These are phyloP conservation scores for Acinonyx jubatus DNA, from an alignment of 2,113 vertebrate species.

Conservation along the genomic window DNA sequence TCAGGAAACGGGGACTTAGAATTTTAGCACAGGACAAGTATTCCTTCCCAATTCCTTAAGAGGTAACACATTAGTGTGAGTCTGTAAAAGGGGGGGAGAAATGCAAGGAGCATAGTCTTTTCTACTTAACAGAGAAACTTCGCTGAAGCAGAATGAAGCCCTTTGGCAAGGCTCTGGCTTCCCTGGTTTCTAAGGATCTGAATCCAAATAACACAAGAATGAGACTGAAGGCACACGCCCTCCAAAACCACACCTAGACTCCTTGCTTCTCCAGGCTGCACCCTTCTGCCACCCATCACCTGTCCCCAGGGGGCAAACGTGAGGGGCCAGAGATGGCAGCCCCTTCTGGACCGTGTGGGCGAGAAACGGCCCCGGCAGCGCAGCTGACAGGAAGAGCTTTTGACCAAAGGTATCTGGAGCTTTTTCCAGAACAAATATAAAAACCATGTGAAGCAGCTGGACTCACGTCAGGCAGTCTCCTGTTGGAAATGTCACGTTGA, in stretches of 20 bases:
- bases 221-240: background rate
- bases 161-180: background rate
- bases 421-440: conserved; percentile 73
- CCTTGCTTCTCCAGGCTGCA: background rate
- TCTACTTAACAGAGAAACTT: background rate
- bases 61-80: background rate
- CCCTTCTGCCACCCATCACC: background rate
- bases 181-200: background rate
- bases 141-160: background rate
- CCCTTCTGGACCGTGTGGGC: background rate
- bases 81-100: background rate
- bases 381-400: conserved; percentile 43
- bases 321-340: background rate
- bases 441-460: conserved; percentile 59
- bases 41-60: background rate
- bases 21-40: background rate
- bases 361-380: background rate
- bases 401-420: conserved; percentile 69
- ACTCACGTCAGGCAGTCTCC: background rate
- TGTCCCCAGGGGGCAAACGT: background rate
- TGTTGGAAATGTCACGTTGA: conserved; percentile 60
- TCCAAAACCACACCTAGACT: background rate
- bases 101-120: background rate
- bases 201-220: background rate
- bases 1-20: background rate